Base-by-base conservation (phyloP, 2,888 invertebrate genomes). In the Teinopalpus imperialis region DNA sequence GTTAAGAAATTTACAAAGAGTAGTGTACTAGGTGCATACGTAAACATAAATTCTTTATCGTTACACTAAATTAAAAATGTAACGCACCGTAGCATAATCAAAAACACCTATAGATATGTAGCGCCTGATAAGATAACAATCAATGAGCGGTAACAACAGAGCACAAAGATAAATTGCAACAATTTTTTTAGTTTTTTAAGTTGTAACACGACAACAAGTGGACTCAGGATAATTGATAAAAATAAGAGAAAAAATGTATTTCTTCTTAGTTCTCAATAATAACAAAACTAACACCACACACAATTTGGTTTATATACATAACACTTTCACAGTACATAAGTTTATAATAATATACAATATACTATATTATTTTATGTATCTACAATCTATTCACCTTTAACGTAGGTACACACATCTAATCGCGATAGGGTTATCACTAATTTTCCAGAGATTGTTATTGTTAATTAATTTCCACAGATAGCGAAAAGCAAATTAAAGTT, bases 391-490 rank as follows among this genome's bases (percentile, higher is more conserved):
- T 7, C n/a, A 23, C 12, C 2, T 13, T 4, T 12, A 13, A 20
- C 14, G 18, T 27, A 26, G n/a, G 23, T 36, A 24, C 0, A 42
- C 27, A 23, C 8, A 6, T 20, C n/a, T 37, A 32, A 27, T 26
- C 31, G 14, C 31, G 32, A 26, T 24, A 26, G 13, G 31, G 13
- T 39, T 40, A 40, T 40, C 40, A 14, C 2, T 10, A 9, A 18
- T 31, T 29, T 12, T 20, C 21, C 16, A 20, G 12, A 32, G 9
- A 21, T 26, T 27, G 27, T 21, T 32, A 26, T 10, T 27, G 26
- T 39, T 37, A 39, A 39, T 32, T 39, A 39, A 18, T 9, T 26
- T 14, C 10, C 14, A 40, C 32, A 21, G 39, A 45, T 40, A 40
- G 27, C 30, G 21, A 34, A 16, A 40, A 18, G 36, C 24, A 18